A percentile compares a stretch with the other conserved stretches of the same genome.
Evolutionary conservation across 2,113 vertebrate species (phyloP).

Genomic region (Gymnorhina tibicen): DNA sequence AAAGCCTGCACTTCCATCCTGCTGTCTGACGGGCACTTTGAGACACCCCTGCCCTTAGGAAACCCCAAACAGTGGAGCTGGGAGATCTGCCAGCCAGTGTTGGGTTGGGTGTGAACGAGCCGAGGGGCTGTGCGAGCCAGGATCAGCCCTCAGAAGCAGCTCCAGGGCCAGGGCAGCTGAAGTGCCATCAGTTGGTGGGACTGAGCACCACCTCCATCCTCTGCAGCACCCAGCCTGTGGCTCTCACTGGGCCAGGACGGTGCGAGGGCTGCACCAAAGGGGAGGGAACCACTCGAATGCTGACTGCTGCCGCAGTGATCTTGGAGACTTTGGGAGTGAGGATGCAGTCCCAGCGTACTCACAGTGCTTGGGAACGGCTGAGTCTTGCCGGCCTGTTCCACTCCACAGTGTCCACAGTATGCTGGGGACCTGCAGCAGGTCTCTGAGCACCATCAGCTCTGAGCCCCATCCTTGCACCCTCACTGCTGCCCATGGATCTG

Average conservation of each 20-base stretch:
- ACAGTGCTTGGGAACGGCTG: not conserved
- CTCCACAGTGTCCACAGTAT: not conserved
- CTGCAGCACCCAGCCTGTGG: too few relatives aligned
- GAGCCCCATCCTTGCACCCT: accelerated
- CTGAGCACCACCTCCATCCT: not conserved
- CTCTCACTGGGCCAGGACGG: not conserved
- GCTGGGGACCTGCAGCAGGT: not conserved
- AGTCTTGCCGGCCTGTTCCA: not conserved
- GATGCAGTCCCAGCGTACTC: accelerated
- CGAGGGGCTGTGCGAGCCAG: not conserved
- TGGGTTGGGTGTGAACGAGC: not conserved
- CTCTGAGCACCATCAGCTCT: not conserved
- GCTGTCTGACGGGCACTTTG: slow-evolving; percentile 42
- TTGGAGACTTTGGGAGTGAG: not conserved
- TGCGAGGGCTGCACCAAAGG: accelerated
- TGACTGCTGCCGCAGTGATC: accelerated
- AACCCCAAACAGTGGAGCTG: not conserved
- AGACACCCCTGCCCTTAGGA: slow-evolving; percentile 4
- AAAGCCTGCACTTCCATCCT: slow-evolving; percentile 46
- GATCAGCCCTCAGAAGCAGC: not conserved
- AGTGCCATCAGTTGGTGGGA: not conserved
- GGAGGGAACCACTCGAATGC: accelerated
- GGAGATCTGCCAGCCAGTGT: not conserved
- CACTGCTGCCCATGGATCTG: not conserved
- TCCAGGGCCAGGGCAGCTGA: not conserved